Evolutionary conservation across 2,113 vertebrate species (phyloP), one percentile per base, ranked within the genome.

Genomic region (Cyanoliseus patagonus): DNA sequence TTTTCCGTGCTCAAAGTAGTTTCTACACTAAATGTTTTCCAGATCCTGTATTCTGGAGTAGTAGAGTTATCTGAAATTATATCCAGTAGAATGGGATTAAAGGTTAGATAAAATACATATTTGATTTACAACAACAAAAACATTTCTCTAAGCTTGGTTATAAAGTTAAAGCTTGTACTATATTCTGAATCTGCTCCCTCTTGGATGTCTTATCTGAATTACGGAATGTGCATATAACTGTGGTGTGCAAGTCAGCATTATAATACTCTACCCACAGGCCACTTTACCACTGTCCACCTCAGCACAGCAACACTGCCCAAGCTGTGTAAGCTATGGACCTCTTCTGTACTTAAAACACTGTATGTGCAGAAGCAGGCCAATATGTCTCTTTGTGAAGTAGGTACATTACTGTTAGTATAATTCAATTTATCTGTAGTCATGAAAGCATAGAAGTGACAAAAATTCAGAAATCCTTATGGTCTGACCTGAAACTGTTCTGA

Each of bases 31-130:
- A 30, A 62, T 22, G 20, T 55, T 86, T 83, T 83, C 77, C 92
- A 85, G 59, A 70, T 62, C 51, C 44, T 46, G 27, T 64, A 83
- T 83, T 84, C 67, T 68, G 49, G 39, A 94, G 67, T 57, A 79
- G 51, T 44, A 46, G 52, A n/a, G 7, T 70, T 70, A 59, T 85
- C 35, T 90, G 92, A 88, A 89, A 93, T 83, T 69, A 51, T 42
- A 68, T 86, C 76, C 75, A 88, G 79, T 44, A 86, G 94, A 94
- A 95, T 72, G 49, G 69, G 83, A 90, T 86, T 91, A 83, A 90
- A 83, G 68, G 39, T 76, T 90, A 92, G 51, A 90, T 84, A 96
- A 97, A 96, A 96, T 86, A 95, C 30, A 66, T 61, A 73, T 93
- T 75, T 96, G 62, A 80, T 55, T 13, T 75, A 30, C 42, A 76